Evolutionary conservation across 2,113 vertebrate species (phyloP), one percentile per base, ranked within the genome.

Genomic region (Australoheros scitulus): DNA sequence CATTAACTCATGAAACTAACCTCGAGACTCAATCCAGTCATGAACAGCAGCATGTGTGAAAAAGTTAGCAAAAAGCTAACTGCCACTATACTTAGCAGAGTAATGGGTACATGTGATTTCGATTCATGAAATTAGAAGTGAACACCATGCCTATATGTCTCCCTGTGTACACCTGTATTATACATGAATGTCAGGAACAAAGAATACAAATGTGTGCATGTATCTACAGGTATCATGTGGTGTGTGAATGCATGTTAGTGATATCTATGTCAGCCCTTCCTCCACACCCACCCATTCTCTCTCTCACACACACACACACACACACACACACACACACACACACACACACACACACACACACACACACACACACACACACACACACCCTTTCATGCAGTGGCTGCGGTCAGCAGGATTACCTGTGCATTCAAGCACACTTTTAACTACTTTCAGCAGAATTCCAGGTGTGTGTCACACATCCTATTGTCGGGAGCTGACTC

Each of bases 151-250:
- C 43, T 38, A 11, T 55, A 34, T n/a, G 41, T 57, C 17, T 26
- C 7, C 4, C 32, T 11, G 20, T 61, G 59, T 84, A 22, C 38
- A 11, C 41, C 34, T 79, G 79, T 74, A 26, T 81, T 34, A 60
- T 60, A 41, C 17, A 20, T 52, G 70, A 41, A 80, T 63, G 56
- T 77, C 58, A 22, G 76, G 34, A 63, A 78, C 85, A 88, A 80
- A 82, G 75, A 76, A 77, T 8, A 85, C 85, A 83, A 63, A 84
- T 79, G 76, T 81, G 70, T 65, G 61, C 76, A 50, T 77, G 60
- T 77, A 57, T 85, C 47, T 64, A 47, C 79, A 87, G 80, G 88
- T 89, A 87, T 92, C 82, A 82, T 77, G 77, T 91, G 58, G 58
- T 84, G 80, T 79, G 76, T 83, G 80, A 50, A 76, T 76, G 57